These are phyloP conservation scores for Aspiorhynchus laticeps DNA, from an alignment of 2,113 vertebrate genomes.

Conservation along the genomic window DNA sequence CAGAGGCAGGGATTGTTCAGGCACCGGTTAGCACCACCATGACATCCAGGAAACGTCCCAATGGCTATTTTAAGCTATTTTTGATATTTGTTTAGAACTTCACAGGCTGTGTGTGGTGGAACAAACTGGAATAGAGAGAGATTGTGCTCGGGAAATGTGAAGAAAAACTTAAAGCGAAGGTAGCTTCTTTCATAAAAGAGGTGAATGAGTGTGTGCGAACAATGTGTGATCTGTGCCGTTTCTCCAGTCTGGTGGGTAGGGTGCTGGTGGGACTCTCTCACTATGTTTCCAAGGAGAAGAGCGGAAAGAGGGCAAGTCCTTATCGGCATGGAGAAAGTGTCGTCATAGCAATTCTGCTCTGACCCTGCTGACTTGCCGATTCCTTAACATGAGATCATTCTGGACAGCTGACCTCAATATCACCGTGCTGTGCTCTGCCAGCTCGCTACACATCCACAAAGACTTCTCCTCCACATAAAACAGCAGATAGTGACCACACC, in stretches of 20 bases:
- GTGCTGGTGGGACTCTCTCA: conserved; percentile 12
- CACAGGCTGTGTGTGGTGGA: conserved; percentile 50
- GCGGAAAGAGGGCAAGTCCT: conserved; percentile 66
- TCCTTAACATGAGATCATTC: conserved; percentile 80
- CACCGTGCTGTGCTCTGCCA: conserved; percentile 61
- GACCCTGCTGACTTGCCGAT: conserved; percentile 78
- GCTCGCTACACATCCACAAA: conserved; percentile 64
- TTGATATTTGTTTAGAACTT: conserved; percentile 69
- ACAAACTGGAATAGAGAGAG: conserved; percentile 45
- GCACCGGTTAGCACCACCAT: conserved; percentile 58
- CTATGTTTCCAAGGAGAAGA: conserved; percentile 62
- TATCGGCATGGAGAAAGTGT: conserved; percentile 76
- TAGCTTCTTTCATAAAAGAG: not conserved
- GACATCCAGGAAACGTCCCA: conserved; percentile 70
- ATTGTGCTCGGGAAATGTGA: not conserved
- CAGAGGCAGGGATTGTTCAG: conserved; percentile 62
- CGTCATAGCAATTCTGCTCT: conserved; percentile 73
- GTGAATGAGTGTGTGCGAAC: not conserved
- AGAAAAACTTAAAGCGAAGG: not conserved
- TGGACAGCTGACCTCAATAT: conserved; percentile 83
- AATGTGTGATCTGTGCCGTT: conserved; percentile 6
- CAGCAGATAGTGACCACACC: conserved; percentile 1
- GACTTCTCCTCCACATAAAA: conserved; percentile 53
- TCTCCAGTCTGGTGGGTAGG: conserved; percentile 11
- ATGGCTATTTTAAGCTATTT: conserved; percentile 67